Evolutionary conservation across 2,797 vertebrate genomes (phyloP).

Genomic region (Phyllotis vaccarum): DNA sequence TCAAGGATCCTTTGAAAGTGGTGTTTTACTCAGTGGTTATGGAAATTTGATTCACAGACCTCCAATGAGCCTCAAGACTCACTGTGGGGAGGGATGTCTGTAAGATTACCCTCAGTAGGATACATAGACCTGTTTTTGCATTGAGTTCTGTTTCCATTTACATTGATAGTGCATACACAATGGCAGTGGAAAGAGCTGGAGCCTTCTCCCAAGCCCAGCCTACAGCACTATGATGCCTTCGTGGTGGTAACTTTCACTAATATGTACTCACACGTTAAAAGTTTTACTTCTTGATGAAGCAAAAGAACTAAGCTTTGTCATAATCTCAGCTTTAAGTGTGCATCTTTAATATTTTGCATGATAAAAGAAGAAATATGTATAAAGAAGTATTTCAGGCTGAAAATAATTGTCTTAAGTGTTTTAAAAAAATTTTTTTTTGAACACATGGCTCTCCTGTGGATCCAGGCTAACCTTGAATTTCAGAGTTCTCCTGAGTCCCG

Average conservation of each 20-base stretch:
- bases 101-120: background rate
- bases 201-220: background rate
- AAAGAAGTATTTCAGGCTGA: background rate
- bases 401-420: background rate
- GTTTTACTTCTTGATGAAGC: slow-evolving; percentile 36
- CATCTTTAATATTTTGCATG: slow-evolving; percentile 43
- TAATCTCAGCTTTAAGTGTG: background rate
- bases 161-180: background rate
- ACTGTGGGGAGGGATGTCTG: background rate
- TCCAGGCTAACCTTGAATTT: background rate
- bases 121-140: background rate
- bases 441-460: background rate
- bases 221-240: background rate
- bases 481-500: background rate
- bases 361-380: background rate
- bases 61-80: background rate
- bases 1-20: slow-evolving; percentile 45
- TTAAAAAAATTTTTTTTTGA: background rate
- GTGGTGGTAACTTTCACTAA: background rate
- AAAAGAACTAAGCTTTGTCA: background rate
- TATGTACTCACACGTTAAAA: background rate
- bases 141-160: background rate
- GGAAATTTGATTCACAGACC: background rate
- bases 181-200: background rate
- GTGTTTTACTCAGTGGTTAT: background rate